Conservation (phyloP, 2,113 vertebrate species). For the Malaclemys terrapin region DNA sequence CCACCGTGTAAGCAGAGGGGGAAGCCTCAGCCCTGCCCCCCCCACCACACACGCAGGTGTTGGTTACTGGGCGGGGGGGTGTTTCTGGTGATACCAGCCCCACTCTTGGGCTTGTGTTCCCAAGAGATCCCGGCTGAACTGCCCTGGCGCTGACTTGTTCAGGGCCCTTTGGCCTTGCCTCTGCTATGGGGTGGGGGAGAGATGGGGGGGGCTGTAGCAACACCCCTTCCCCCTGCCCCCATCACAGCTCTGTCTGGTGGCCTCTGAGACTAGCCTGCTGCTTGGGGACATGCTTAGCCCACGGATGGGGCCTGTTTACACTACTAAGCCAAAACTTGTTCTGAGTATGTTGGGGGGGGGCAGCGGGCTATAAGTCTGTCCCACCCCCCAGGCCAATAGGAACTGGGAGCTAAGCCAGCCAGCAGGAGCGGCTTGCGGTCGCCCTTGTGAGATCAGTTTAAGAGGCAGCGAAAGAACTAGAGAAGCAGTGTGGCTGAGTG, state of each 20-base stretch:
- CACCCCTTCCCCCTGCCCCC: neutral
- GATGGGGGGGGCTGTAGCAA: neutral
- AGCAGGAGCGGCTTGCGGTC: neutral
- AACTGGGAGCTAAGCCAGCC: neutral
- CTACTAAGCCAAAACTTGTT: too few species aligned
- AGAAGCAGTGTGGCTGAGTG: neutral
- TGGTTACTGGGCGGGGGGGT: too few species aligned
- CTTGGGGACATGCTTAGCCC: too few species aligned
- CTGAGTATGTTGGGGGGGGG: too few species aligned
- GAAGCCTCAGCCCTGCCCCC: rapidly evolving
- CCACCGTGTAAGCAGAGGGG: neutral
- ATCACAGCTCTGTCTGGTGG: too few species aligned
- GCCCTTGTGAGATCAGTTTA: neutral
- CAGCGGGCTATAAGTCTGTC: too few species aligned
- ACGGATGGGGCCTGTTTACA: neutral
- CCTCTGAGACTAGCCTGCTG: neutral
- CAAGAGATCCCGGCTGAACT: neutral
- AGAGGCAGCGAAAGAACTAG: neutral
- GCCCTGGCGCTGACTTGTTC: too few species aligned
- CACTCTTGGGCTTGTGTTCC: neutral
- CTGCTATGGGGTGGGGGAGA: neutral
- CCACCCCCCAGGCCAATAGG: neutral
- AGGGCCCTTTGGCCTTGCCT: neutral
- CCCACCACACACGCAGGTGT: neutral
- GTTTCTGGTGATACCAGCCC: neutral